These are phyloP conservation scores for Natator depressus DNA, from an alignment of 2,113 vertebrate species.

Conservation along the genomic window DNA sequence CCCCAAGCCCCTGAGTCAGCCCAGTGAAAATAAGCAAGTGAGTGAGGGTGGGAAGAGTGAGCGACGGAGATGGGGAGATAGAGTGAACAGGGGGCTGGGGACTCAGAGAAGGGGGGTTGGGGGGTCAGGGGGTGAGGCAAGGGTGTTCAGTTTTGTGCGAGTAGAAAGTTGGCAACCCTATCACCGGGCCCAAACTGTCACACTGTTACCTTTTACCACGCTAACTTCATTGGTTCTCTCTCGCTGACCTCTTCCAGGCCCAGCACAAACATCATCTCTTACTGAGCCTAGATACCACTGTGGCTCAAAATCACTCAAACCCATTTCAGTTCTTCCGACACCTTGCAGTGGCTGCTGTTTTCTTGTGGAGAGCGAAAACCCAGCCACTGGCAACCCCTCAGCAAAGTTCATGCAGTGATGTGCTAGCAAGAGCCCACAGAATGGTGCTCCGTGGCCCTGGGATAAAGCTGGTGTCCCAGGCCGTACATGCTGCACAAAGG, in stretches of 20 bases:
- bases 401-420: background rate
- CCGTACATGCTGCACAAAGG: background rate
- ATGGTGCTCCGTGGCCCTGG: background rate
- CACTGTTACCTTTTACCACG: constrained; percentile 31
- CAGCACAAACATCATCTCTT: background rate
- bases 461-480: background rate
- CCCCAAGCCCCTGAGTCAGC: no score
- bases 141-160: no score
- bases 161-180: no score
- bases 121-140: no score
- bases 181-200: background rate
- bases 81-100: no score
- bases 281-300: background rate
- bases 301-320: background rate
- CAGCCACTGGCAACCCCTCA: background rate
- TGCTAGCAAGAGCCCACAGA: background rate
- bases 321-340: background rate
- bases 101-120: no score
- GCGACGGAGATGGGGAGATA: no score
- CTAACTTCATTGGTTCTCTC: constrained; percentile 33
- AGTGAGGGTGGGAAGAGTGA: no score
- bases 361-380: background rate
- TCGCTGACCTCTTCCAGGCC: constrained; percentile 8
- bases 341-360: background rate
- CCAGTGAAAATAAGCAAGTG: no score